phyloP scores from a whole-genome alignment of 2,888 invertebrate species.

The Troides helena region DNA sequence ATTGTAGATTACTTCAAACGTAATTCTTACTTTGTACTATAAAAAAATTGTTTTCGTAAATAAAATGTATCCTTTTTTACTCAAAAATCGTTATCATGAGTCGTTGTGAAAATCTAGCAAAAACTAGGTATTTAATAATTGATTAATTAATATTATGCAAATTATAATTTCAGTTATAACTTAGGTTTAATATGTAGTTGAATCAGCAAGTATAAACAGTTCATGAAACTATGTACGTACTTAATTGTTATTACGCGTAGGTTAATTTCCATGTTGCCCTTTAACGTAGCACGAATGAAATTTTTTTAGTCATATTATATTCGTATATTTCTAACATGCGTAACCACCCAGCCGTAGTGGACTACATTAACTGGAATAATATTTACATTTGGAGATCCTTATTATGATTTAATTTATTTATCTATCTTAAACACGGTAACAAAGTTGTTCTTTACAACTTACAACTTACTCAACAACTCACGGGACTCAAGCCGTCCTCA shows the following conservation, averaged over 20 bases:
- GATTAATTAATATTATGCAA: background rate
- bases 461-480: too few relatives aligned
- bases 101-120: background rate
- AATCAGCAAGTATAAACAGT: background rate
- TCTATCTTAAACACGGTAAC: too few relatives aligned
- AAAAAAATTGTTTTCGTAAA: background rate
- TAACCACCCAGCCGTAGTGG: too few relatives aligned
- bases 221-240: background rate
- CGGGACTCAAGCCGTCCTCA: too few relatives aligned
- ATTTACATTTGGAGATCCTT: conserved; percentile 8
- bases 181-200: background rate
- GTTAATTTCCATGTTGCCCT: conserved; percentile 7
- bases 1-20: too few relatives aligned
- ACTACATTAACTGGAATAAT: background rate
- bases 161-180: background rate
- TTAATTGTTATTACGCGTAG: background rate
- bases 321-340: conserved; percentile 1
- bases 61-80: background rate
- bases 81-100: background rate
- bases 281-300: conserved; percentile 12
- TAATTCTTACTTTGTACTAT: too few relatives aligned
- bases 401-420: conserved; percentile 9
- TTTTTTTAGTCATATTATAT: conserved; percentile 10
- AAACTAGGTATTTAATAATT: background rate
- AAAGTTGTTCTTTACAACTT: too few relatives aligned